A percentile compares a stretch with the other conserved stretches of the same genome.
Evolutionary conservation across 2,113 vertebrate genomes (phyloP).

Genomic region (Prunella himalayana): DNA sequence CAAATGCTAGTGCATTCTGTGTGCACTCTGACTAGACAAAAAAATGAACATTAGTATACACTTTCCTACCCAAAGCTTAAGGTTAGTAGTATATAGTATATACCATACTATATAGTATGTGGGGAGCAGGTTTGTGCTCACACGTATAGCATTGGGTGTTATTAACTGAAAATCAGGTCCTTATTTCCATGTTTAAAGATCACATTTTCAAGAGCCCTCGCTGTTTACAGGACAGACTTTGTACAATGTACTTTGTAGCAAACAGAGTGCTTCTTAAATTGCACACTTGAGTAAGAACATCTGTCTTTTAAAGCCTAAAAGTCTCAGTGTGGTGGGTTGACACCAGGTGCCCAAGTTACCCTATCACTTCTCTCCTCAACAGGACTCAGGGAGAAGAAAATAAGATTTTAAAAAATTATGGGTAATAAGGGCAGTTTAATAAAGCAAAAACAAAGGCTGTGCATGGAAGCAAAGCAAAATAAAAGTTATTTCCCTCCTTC

Average conservation of each 20-base stretch:
- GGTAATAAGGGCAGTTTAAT: not conserved
- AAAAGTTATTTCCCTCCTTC: not conserved
- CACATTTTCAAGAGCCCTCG: not conserved
- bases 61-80: not conserved
- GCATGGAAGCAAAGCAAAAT: not conserved
- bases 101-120: not conserved
- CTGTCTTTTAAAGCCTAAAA: not conserved
- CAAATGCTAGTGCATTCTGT: not conserved
- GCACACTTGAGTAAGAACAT: not conserved
- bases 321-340: not conserved
- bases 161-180: not conserved
- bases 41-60: not conserved
- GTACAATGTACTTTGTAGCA: not conserved
- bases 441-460: not conserved
- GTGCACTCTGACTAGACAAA: not conserved
- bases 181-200: not conserved
- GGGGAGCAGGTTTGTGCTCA: not conserved
- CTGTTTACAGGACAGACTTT: not conserved
- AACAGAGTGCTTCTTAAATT: not conserved
- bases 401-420: not conserved
- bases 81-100: not conserved
- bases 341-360: not conserved
- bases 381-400: not conserved
- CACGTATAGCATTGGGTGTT: rapidly evolving
- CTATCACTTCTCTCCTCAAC: not conserved